phyloP scores from a whole-genome alignment of 1,140 invertebrate species.

The Scaptomyza pallida region DNA sequence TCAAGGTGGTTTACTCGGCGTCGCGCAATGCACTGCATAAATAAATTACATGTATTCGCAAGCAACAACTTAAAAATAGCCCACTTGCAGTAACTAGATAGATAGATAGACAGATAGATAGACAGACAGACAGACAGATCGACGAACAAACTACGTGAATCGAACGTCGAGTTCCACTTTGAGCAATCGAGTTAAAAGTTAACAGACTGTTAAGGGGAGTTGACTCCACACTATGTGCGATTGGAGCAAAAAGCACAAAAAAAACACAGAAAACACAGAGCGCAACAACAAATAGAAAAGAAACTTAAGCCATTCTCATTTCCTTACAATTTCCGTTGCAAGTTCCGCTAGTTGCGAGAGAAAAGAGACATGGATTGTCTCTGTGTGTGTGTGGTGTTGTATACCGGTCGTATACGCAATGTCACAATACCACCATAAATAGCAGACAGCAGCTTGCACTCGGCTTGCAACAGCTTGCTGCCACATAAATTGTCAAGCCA shows the following conservation, averaged over 20 bases:
- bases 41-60: constrained; percentile 41
- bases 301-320: constrained; percentile 76
- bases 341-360: constrained; percentile 32
- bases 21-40: constrained; percentile 50
- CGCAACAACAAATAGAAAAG: constrained; percentile 28
- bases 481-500: constrained; percentile 3
- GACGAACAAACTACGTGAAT: constrained; percentile 8
- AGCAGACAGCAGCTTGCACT: constrained; percentile 4
- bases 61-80: constrained; percentile 58
- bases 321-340: constrained; percentile 72
- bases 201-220: neutral
- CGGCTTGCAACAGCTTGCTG: neutral
- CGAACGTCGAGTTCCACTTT: neutral
- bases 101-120: neutral
- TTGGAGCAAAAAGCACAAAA: neutral
- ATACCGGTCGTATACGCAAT: constrained; percentile 18
- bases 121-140: neutral
- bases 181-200: constrained; percentile 22
- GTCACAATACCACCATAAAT: neutral
- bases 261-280: constrained; percentile 6
- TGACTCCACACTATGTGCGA: neutral
- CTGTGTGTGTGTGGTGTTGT: neutral
- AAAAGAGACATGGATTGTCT: neutral
- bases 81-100: constrained; percentile 17
- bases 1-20: constrained; percentile 77